Percentiles rank a stretch among this genome's conserved stretches.
Conservation (phyloP, 2,888 invertebrate genomes). For the Rhyacophila evoluta region DNA sequence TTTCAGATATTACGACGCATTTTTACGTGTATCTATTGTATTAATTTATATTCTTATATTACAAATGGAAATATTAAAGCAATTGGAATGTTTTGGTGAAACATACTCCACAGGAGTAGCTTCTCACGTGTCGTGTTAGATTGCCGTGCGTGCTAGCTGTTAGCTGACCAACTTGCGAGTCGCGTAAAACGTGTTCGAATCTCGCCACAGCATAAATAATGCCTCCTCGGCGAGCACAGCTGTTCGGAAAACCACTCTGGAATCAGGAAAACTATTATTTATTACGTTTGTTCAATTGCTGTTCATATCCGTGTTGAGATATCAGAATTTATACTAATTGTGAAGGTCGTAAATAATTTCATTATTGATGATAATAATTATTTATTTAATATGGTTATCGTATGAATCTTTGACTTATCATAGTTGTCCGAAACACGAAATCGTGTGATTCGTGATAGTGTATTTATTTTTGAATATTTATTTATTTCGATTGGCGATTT, state of each 20-base stretch:
- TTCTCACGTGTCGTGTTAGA: constrained; percentile 6
- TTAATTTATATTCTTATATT: too few relatives aligned
- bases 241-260: neutral
- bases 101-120: neutral
- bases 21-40: too few relatives aligned
- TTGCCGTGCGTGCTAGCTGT: neutral
- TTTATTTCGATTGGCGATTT: too few relatives aligned
- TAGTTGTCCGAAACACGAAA: too few relatives aligned
- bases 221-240: neutral
- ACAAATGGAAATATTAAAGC: too few relatives aligned
- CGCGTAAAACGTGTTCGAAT: neutral
- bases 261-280: constrained; percentile 1
- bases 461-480: too few relatives aligned
- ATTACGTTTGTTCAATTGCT: neutral
- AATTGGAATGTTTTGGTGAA: neutral
- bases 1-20: too few relatives aligned
- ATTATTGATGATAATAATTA: too few relatives aligned
- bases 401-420: too few relatives aligned
- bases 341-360: neutral
- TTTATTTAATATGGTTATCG: too few relatives aligned
- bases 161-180: neutral
- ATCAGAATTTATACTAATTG: neutral
- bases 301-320: neutral
- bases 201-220: neutral
- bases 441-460: too few relatives aligned